Base-by-base conservation (phyloP, 2,113 vertebrate species). In the Lagopus leucura region DNA sequence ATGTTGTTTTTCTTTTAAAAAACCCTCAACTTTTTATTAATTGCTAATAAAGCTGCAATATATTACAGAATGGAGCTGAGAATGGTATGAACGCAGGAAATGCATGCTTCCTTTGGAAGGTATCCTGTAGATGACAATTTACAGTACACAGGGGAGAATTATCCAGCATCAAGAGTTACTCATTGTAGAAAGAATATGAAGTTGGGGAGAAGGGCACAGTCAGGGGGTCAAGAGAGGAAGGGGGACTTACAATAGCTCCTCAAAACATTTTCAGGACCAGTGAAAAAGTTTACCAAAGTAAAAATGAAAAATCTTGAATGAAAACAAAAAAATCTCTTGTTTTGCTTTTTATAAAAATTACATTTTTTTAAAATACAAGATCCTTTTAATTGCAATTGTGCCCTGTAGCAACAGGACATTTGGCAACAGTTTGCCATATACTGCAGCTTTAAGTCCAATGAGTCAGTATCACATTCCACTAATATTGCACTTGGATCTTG, bases 401-500 rank as follows among this genome's bases (percentile, higher is more conserved):
- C 96, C 97, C 97, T 96, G 96, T 95, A 97, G 96, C 96, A 97
- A 98, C 96, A 97, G 97, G 97, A 97, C 97, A 97, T 98, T 97
- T 98, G 98, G 98, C 97, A 97, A 97, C 92, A 83, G 82, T 96
- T 96, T 96, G 95, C 97, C 97, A 97, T 97, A 96, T 95, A 97
- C 96, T 98, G 97, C 97, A 98, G 95, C 97, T 98, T 98, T 97
- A 95, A 94, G 97, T 98, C 96, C 98, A 97, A 90, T 95, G 96
- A 98, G 97, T 98, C 98, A 97, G 96, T 97, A 98, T 97, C 97
- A 98, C 97, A 97, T 97, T 98, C 98, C 98, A 98, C 97, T 98
- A 98, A 98, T 98, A 98, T 98, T 98, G 98, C 98, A 98, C 97
- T 96, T 98, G 97, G 97, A 98, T 98, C 97, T 98, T 97, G 97